Evolutionary conservation across 2,797 vertebrate species (phyloP).

Genomic region (Orientallactaga sibirica): DNA sequence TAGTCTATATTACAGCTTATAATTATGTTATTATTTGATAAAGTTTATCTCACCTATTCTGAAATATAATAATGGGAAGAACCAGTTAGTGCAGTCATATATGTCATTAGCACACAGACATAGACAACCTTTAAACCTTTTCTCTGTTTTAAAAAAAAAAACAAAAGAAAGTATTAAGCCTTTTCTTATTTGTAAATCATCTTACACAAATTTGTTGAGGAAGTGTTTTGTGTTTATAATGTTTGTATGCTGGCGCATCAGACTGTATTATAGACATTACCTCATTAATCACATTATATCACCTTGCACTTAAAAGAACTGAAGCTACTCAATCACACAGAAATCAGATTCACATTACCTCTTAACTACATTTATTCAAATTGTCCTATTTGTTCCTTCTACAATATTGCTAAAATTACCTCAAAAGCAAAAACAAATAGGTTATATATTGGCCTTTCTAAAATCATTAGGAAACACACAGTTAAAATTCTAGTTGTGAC

Average conservation of each 20-base stretch:
- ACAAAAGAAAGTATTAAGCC: neutral
- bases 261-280: slow-evolving; percentile 31
- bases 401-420: slow-evolving; percentile 44
- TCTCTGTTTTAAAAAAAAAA: neutral
- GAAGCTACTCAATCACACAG: slow-evolving; percentile 2
- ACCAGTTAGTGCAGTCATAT: slow-evolving; percentile 27
- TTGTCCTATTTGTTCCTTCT: slow-evolving; percentile 13
- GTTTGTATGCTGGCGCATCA: slow-evolving; percentile 6
- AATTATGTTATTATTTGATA: slow-evolving; percentile 61
- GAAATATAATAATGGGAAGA: slow-evolving; percentile 55
- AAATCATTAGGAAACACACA: slow-evolving; percentile 43
- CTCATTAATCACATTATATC: slow-evolving; percentile 34
- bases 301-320: slow-evolving; percentile 45
- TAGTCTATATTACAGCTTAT: slow-evolving; percentile 27
- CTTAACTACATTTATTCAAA: slow-evolving; percentile 30
- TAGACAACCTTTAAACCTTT: slow-evolving; percentile 17
- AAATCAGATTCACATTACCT: slow-evolving; percentile 44
- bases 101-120: slow-evolving; percentile 48
- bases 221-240: slow-evolving; percentile 60
- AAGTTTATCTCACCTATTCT: slow-evolving; percentile 57
- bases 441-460: slow-evolving; percentile 19
- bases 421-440: slow-evolving; percentile 28
- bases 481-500: slow-evolving; percentile 25
- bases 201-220: slow-evolving; percentile 37
- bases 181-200: slow-evolving; percentile 40